Percentiles rank a stretch among this genome's conserved stretches.
These are phyloP conservation scores for Australoheros scitulus DNA, from an alignment of 2,113 vertebrate genomes.

Conservation along the genomic window DNA sequence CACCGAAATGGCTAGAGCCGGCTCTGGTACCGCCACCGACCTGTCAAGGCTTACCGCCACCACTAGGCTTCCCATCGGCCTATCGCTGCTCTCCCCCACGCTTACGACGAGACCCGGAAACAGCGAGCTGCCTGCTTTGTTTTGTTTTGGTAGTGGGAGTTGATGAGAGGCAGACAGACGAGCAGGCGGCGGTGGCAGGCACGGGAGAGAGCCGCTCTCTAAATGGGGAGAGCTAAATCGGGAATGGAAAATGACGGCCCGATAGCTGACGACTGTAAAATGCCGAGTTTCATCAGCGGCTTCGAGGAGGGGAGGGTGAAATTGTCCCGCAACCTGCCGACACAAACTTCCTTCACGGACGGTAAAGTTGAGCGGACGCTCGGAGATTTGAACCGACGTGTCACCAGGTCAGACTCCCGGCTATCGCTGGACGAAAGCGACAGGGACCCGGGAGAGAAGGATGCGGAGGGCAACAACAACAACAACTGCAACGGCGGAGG, in stretches of 20 bases:
- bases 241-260: conserved; percentile 89
- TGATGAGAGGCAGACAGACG: neutral
- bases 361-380: conserved; percentile 66
- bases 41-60: neutral
- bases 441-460: conserved; percentile 38
- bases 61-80: conserved; percentile 48
- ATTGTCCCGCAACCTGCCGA: conserved; percentile 54
- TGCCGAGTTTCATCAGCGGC: conserved; percentile 70
- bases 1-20: no score
- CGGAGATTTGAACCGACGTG: conserved; percentile 58
- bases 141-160: conserved; percentile 73
- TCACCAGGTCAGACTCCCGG: conserved; percentile 42
- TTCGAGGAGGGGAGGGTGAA: conserved; percentile 67
- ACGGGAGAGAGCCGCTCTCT: conserved; percentile 44
- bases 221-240: conserved; percentile 76
- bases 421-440: conserved; percentile 39
- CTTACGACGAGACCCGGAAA: conserved; percentile 84
- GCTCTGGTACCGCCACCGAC: neutral
- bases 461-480: conserved; percentile 67
- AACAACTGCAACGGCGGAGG: conserved; percentile 69
- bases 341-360: conserved; percentile 60
- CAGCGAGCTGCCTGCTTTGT: conserved; percentile 61
- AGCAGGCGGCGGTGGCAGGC: conserved; percentile 15
- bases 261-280: conserved; percentile 59
- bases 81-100: conserved; percentile 48